A percentile compares a stretch with the other conserved stretches of the same genome.
phyloP scores from a whole-genome alignment of 1,140 invertebrate genomes.

The Babylonia areolata region DNA sequence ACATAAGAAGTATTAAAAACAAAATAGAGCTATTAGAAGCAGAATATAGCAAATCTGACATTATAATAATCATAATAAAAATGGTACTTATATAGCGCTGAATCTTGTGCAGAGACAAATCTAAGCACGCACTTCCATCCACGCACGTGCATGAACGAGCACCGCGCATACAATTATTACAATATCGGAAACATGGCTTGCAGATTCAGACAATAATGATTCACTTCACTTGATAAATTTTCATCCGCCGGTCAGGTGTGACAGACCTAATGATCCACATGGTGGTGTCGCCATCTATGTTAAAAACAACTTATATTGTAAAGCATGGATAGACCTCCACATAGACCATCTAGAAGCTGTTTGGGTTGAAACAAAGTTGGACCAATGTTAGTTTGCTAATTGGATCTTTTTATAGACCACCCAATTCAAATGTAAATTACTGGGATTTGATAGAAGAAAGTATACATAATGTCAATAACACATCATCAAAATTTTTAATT shows the following conservation, averaged over 20 bases:
- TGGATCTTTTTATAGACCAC: background rate
- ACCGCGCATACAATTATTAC: no score
- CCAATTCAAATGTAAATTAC: background rate
- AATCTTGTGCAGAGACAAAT: no score
- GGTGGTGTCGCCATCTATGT: conserved; percentile 19
- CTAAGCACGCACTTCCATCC: no score
- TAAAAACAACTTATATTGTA: background rate
- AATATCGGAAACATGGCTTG: conserved; percentile 16
- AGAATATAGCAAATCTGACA: background rate
- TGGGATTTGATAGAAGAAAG: background rate
- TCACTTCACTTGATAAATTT: background rate
- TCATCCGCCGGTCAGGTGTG: background rate
- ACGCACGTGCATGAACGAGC: no score
- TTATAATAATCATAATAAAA: no score
- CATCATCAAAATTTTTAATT: background rate
- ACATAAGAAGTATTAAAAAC: background rate
- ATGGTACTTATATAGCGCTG: no score
- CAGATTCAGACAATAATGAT: background rate
- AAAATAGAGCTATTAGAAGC: conserved; percentile 10
- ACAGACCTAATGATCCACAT: background rate
- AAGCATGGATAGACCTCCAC: background rate
- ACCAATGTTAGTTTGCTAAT: background rate
- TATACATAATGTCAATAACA: background rate
- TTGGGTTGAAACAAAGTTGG: background rate
- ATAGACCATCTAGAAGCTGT: background rate